A percentile compares a stretch with the other conserved stretches of the same genome.
Evolutionary conservation across 2,888 invertebrate genomes (phyloP).

Genomic region (Drosophila lacicola): DNA sequence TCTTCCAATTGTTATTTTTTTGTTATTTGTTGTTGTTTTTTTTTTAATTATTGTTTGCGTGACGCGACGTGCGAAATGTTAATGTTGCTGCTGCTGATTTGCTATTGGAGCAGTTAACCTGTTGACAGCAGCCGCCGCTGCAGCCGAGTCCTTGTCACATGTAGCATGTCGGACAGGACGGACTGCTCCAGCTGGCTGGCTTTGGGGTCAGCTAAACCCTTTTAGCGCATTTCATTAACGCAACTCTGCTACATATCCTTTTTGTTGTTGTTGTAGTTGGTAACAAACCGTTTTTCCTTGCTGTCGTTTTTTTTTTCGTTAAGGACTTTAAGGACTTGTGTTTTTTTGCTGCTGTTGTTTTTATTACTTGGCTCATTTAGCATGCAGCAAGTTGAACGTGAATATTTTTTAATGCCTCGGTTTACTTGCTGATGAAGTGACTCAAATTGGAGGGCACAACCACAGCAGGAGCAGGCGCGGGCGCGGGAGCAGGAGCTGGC

Average conservation of each 20-base stretch:
- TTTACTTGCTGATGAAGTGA: conserved; percentile 82
- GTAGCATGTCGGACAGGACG: not conserved
- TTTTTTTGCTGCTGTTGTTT: conserved; percentile 16
- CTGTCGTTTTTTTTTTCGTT: conserved; percentile 9
- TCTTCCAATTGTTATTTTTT: conserved; percentile 8
- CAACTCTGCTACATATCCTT: conserved; percentile 13
- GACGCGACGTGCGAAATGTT: conserved; percentile 53
- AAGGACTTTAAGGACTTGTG: conserved; percentile 36
- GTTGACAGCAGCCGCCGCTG: conserved; percentile 44
- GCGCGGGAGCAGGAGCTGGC: not conserved
- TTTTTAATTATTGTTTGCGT: conserved; percentile 41
- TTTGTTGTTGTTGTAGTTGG: not conserved
- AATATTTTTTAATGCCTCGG: conserved; percentile 74
- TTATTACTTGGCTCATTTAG: conserved; percentile 70
- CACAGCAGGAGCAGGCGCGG: conserved; percentile 5
- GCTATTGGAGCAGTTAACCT: conserved; percentile 40
- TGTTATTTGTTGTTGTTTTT: conserved; percentile 23
- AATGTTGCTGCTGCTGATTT: conserved; percentile 28
- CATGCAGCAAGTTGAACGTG: conserved; percentile 68
- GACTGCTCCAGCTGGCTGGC: conserved; percentile 23
- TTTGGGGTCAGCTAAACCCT: conserved; percentile 73
- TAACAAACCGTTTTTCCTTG: no score
- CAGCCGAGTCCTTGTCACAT: conserved; percentile 23
- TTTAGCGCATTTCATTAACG: conserved; percentile 74
- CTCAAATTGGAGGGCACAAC: conserved; percentile 66